Percentiles rank a stretch among this genome's conserved stretches.
These are phyloP conservation scores for Scaptomyza caliginosa DNA, from an alignment of 2,888 invertebrate species.

Conservation along the genomic window DNA sequence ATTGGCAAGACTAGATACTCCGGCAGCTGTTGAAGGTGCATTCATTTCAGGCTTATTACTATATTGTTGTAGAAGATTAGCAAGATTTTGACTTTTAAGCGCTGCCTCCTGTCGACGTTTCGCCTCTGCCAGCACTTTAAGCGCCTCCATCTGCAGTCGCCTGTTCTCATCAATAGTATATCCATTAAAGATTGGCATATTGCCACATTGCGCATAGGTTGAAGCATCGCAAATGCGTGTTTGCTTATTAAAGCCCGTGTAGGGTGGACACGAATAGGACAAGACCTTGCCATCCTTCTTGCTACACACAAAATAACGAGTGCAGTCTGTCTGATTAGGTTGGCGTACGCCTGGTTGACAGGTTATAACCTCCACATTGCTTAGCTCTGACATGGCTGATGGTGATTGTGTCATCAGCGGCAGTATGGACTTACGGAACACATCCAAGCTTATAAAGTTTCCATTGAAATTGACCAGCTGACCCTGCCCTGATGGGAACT, in stretches of 20 bases:
- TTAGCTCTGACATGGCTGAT: constrained; percentile 50
- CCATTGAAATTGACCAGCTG: constrained; percentile 81
- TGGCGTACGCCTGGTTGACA: constrained; percentile 84
- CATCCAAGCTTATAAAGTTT: constrained; percentile 81
- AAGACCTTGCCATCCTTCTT: constrained; percentile 83
- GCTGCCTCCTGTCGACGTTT: constrained; percentile 79
- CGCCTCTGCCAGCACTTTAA: constrained; percentile 80
- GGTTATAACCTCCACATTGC: constrained; percentile 82
- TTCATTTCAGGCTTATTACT: constrained; percentile 23
- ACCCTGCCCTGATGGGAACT: constrained; percentile 45
- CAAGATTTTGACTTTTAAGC: constrained; percentile 78
- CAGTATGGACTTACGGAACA: constrained; percentile 80
- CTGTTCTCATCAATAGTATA: constrained; percentile 78
- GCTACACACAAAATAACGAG: constrained; percentile 85
- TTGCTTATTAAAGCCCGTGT: constrained; percentile 85
- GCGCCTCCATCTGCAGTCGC: constrained; percentile 80
- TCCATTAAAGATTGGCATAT: constrained; percentile 59
- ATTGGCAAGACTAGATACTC: constrained; percentile 67
- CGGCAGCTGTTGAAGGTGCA: not conserved
- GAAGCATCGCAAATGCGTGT: constrained; percentile 84
- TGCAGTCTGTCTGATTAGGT: constrained; percentile 85
- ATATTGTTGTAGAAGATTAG: constrained; percentile 75
- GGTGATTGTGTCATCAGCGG: constrained; percentile 72
- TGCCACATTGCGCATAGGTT: constrained; percentile 82
- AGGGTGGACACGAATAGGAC: constrained; percentile 84